Conservation (phyloP, 2,113 vertebrate species). For the Scopus umbretta region DNA sequence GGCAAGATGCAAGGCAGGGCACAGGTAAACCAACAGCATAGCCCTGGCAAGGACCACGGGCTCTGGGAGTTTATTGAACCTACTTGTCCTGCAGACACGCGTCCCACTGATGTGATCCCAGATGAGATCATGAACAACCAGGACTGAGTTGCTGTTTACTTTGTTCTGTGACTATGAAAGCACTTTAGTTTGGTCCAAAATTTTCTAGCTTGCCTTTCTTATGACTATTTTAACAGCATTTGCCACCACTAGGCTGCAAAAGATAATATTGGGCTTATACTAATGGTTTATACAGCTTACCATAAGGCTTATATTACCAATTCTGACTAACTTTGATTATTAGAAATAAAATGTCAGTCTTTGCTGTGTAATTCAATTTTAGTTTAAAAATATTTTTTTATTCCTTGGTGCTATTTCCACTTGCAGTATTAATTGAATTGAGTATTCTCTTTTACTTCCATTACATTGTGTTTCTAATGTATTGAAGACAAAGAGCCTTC, state of each 20-base stretch:
- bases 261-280: neutral
- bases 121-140: neutral
- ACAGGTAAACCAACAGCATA: neutral
- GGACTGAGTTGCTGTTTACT: neutral
- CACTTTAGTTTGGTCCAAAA: neutral
- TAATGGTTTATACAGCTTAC: neutral
- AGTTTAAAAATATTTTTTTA: neutral
- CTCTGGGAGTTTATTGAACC: neutral
- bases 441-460: neutral
- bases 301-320: neutral
- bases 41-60: neutral
- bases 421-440: neutral
- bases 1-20: neutral
- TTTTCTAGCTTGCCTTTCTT: neutral
- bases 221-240: neutral
- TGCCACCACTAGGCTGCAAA: neutral
- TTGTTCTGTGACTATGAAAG: neutral
- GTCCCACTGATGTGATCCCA: neutral
- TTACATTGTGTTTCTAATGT: neutral
- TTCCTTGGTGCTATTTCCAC: neutral
- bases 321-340: neutral
- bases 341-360: neutral
- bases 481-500: neutral
- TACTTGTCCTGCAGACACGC: neutral
- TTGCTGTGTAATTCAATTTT: neutral